Evolutionary conservation across 2,113 vertebrate genomes (phyloP).

Genomic region (Desmodus rotundus): DNA sequence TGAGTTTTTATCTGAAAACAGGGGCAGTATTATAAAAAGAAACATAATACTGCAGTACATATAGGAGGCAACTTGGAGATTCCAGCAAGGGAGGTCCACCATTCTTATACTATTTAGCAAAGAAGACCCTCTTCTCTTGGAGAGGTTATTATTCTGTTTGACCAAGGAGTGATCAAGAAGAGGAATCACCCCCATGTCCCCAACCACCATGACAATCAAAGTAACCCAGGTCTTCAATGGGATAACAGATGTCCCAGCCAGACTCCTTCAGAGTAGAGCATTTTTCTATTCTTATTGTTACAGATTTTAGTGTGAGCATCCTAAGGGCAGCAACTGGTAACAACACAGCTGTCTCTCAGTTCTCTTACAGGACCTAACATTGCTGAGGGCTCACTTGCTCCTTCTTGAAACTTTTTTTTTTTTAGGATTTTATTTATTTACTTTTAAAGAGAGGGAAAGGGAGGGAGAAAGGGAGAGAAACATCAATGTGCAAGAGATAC

Average conservation of each 20-base stretch:
- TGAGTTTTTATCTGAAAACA: conserved; percentile 1
- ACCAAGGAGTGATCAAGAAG: not conserved
- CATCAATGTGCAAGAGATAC: too few species aligned
- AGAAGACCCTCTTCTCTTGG: not conserved
- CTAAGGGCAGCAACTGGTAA: not conserved
- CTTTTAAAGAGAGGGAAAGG: too few species aligned
- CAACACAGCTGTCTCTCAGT: not conserved
- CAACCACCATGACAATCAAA: not conserved
- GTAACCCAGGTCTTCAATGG: not conserved
- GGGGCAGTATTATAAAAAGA: not conserved
- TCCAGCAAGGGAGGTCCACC: not conserved
- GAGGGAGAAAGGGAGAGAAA: too few species aligned
- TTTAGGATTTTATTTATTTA: too few species aligned
- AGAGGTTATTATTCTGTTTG: not conserved
- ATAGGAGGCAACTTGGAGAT: not conserved
- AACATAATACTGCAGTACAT: not conserved
- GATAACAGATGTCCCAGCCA: not conserved
- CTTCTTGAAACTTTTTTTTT: not conserved
- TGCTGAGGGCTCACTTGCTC: not conserved
- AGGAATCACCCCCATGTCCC: not conserved
- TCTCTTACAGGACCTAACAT: not conserved
- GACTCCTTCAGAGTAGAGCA: not conserved
- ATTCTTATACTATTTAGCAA: not conserved
- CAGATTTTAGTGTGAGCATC: not conserved
- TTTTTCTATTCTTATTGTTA: not conserved